Percentiles rank a stretch among this genome's conserved stretches.
Evolutionary conservation across 2,888 invertebrate species (phyloP).

Genomic region (Hermaeophaga mercurialis): DNA sequence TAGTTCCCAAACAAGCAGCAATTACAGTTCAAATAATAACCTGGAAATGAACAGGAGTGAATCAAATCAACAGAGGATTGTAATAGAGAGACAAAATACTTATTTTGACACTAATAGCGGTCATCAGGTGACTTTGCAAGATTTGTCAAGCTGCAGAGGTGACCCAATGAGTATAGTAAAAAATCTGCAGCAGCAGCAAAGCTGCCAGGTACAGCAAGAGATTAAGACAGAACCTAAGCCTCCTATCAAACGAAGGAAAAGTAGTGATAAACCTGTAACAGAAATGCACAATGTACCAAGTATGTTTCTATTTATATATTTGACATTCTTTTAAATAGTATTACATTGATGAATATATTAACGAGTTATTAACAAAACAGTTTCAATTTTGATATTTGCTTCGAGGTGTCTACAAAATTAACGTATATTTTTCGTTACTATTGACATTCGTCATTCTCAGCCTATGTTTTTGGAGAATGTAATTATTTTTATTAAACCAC

Average conservation of each 20-base stretch:
- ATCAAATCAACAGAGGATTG: constrained; percentile 37
- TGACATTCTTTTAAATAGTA: too few relatives aligned
- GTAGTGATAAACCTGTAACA: constrained; percentile 63
- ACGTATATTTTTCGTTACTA: too few relatives aligned
- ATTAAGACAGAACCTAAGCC: constrained; percentile 54
- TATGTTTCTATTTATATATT: constrained; percentile 26
- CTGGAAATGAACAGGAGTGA: constrained; percentile 46
- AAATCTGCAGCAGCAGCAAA: constrained; percentile 60
- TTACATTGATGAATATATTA: too few relatives aligned
- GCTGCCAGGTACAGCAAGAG: constrained; percentile 50
- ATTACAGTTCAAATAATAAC: constrained; percentile 57
- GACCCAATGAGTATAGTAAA: constrained; percentile 80
- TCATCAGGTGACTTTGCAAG: constrained; percentile 68
- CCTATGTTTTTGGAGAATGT: neutral
- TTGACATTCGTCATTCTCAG: too few relatives aligned
- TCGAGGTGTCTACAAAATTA: too few relatives aligned
- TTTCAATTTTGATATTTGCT: too few relatives aligned
- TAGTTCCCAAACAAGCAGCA: constrained; percentile 53
- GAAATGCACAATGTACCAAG: constrained; percentile 38
- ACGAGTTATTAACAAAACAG: too few relatives aligned
- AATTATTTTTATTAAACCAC: too few relatives aligned
- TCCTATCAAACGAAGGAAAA: constrained; percentile 61
- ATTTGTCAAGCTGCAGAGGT: constrained; percentile 74
- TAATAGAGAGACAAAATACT: constrained; percentile 64
- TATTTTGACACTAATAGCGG: constrained; percentile 69